A percentile compares a stretch with the other conserved stretches of the same genome.
These are phyloP conservation scores for Macrocentrus cingulum DNA, from an alignment of 1,140 invertebrate species.

Conservation along the genomic window DNA sequence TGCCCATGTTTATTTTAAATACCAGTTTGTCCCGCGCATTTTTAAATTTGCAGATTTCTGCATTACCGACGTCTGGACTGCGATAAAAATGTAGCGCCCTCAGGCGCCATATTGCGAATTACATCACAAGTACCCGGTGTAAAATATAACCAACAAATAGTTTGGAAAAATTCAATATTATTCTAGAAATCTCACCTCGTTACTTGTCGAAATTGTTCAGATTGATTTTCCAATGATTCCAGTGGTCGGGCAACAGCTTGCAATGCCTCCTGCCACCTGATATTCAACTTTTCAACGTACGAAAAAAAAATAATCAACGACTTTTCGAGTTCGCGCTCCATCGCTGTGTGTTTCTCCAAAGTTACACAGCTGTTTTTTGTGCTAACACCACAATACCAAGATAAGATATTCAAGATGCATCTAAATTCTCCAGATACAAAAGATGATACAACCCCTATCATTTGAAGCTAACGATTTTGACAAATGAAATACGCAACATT, in stretches of 20 bases:
- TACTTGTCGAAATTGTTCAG: slow-evolving; percentile 40
- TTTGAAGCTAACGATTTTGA: too few relatives aligned
- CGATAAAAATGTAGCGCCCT: slow-evolving; percentile 33
- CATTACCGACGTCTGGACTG: slow-evolving; percentile 40
- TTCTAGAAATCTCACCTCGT: slow-evolving; percentile 42
- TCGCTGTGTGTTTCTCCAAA: slow-evolving; percentile 1
- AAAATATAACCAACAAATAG: too few relatives aligned
- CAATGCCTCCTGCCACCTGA: slow-evolving; percentile 38
- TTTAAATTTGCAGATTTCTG: slow-evolving; percentile 36
- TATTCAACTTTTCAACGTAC: slow-evolving; percentile 33
- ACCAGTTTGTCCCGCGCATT: slow-evolving; percentile 36
- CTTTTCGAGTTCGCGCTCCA: slow-evolving; percentile 37
- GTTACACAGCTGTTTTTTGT: background rate
- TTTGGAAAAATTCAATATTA: too few relatives aligned
- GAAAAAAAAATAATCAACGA: slow-evolving; percentile 40
- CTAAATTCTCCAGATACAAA: too few relatives aligned
- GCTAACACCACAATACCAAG: too few relatives aligned
- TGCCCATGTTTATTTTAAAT: slow-evolving; percentile 40
- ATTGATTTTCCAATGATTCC: slow-evolving; percentile 37
- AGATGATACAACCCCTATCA: too few relatives aligned
- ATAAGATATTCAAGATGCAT: too few relatives aligned
- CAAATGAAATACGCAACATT: too few relatives aligned
- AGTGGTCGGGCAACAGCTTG: slow-evolving; percentile 29
- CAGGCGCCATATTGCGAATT: too few relatives aligned
- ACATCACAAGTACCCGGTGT: too few relatives aligned